phyloP scores from a whole-genome alignment of 2,113 vertebrate species.

The Eclectus roratus region DNA sequence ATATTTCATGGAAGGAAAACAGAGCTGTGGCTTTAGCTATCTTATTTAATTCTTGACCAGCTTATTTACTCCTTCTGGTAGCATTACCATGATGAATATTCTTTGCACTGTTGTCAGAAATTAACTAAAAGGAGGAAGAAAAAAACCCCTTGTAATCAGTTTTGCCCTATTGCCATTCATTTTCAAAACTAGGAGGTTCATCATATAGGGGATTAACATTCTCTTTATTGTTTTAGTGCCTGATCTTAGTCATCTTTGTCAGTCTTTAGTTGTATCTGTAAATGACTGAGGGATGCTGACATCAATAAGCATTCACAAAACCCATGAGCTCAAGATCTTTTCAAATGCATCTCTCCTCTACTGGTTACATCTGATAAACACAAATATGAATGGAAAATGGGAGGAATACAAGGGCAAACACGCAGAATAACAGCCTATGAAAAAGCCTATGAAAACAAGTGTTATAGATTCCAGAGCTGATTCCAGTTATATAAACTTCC shows the following conservation, averaged over 20 bases:
- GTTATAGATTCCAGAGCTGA: conserved; percentile 34
- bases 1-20: neutral
- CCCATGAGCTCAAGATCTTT: neutral
- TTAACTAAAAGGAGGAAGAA: neutral
- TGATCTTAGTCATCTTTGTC: neutral
- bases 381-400: conserved; percentile 22
- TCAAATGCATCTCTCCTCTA: neutral
- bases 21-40: neutral
- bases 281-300: neutral
- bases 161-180: neutral
- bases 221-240: neutral
- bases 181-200: neutral
- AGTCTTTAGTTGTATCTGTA: neutral
- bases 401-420: neutral
- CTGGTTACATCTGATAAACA: conserved; percentile 31
- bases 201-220: neutral
- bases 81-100: neutral
- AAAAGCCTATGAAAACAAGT: neutral
- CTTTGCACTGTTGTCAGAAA: neutral
- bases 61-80: neutral
- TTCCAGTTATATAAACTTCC: conserved; percentile 37
- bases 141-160: neutral
- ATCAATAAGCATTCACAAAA: neutral
- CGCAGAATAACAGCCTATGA: neutral
- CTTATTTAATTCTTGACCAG: neutral